Conservation (phyloP, 2,888 invertebrate species). For the Drosophila mayaguana region DNA sequence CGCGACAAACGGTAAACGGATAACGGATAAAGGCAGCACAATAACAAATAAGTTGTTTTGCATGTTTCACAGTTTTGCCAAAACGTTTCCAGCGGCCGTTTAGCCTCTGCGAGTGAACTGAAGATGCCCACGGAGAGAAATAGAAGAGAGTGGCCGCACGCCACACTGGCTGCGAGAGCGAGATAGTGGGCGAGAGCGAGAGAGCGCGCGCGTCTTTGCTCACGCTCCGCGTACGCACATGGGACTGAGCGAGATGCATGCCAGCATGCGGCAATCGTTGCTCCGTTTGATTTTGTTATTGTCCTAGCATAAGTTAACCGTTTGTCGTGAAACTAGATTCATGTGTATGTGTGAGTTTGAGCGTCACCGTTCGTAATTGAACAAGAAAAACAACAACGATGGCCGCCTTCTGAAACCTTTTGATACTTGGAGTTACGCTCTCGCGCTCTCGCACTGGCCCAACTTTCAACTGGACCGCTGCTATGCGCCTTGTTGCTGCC, state of each 20-base stretch:
- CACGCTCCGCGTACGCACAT: constrained; percentile 19
- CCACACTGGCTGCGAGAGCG: neutral
- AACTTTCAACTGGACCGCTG: constrained; percentile 38
- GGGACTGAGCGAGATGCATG: constrained; percentile 33
- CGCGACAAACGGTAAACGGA: constrained; percentile 31
- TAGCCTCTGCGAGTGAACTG: constrained; percentile 16
- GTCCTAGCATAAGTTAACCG: constrained; percentile 41
- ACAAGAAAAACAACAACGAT: constrained; percentile 30
- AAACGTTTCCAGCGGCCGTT: constrained; percentile 63
- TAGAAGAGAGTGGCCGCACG: constrained; percentile 15
- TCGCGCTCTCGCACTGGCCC: constrained; percentile 12
- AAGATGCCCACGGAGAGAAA: constrained; percentile 42
- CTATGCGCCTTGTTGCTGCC: constrained; percentile 36
- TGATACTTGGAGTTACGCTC: constrained; percentile 34
- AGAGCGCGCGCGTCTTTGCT: constrained; percentile 27
- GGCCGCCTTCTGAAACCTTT: constrained; percentile 18
- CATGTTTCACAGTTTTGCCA: constrained; percentile 68
- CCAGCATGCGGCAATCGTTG: constrained; percentile 42
- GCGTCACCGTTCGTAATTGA: constrained; percentile 21
- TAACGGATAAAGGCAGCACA: constrained; percentile 30
- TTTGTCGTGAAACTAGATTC: constrained; percentile 7
- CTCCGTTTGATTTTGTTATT: constrained; percentile 34
- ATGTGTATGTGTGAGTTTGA: neutral
- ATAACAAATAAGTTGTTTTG: constrained; percentile 51
- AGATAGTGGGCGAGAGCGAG: constrained; percentile 12